These are phyloP conservation scores for Drosophila gunungcola DNA, from an alignment of 1,140 invertebrate species.

Conservation along the genomic window DNA sequence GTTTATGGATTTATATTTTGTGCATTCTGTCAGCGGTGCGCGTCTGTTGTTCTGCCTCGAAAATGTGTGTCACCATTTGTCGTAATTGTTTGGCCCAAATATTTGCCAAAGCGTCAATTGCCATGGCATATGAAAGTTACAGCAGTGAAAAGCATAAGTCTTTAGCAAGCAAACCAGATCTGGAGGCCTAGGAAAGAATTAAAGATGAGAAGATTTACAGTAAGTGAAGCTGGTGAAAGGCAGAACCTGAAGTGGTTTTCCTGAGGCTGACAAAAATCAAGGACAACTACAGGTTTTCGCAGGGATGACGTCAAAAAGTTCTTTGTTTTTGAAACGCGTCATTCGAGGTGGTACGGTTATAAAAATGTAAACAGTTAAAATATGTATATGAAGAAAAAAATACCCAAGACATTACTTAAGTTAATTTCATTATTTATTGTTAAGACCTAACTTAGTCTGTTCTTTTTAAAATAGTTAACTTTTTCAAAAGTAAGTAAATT, in stretches of 20 bases:
- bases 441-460: too few species aligned
- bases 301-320: slow-evolving; percentile 40
- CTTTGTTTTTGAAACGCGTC: background rate
- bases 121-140: slow-evolving; percentile 42
- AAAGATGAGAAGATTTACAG: background rate
- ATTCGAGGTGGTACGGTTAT: background rate
- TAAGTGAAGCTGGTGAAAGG: slow-evolving; percentile 17
- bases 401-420: too few species aligned
- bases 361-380: background rate
- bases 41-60: slow-evolving; percentile 43
- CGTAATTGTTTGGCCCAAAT: slow-evolving; percentile 58
- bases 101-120: slow-evolving; percentile 29
- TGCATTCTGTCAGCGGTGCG: slow-evolving; percentile 46
- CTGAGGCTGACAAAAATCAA: slow-evolving; percentile 28
- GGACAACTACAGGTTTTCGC: slow-evolving; percentile 31
- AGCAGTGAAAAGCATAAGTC: background rate
- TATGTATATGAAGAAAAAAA: too few species aligned
- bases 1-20: slow-evolving; percentile 52
- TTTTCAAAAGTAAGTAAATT: too few species aligned
- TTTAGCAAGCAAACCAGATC: background rate
- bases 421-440: too few species aligned
- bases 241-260: slow-evolving; percentile 11
- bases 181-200: slow-evolving; percentile 3
- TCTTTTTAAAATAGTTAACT: too few species aligned
- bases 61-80: slow-evolving; percentile 63